phyloP scores from a whole-genome alignment of 2,797 vertebrate genomes.

The Ataeniobius toweri region DNA sequence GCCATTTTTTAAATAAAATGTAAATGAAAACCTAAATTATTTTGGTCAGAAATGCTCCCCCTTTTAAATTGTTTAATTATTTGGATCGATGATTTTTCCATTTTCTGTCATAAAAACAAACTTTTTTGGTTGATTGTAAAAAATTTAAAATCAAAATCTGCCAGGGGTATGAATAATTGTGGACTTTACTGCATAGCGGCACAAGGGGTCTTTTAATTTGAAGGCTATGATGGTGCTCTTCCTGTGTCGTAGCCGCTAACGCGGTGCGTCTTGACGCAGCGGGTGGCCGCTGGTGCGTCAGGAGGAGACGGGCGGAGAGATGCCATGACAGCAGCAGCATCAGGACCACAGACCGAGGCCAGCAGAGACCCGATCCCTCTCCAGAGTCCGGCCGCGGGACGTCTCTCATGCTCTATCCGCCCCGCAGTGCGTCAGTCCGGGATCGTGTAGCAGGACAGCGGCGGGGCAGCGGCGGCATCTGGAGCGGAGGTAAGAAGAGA shows the following conservation, averaged over 20 bases:
- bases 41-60: too few species aligned
- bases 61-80: too few species aligned
- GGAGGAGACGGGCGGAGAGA: conserved; percentile 51
- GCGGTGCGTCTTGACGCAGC: conserved; percentile 53
- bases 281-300: conserved; percentile 63
- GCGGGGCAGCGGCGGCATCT: conserved; percentile 44
- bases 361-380: background rate
- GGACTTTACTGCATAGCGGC: too few species aligned
- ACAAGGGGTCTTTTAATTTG: conserved; percentile 32
- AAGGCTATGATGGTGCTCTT: conserved; percentile 9
- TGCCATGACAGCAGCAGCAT: conserved; percentile 55
- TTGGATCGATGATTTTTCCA: too few species aligned
- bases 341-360: background rate
- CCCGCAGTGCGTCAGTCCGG: conserved; percentile 21
- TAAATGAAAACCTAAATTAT: too few species aligned
- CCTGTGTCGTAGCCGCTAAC: conserved; percentile 22
- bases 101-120: too few species aligned
- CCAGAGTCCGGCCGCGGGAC: conserved; percentile 7
- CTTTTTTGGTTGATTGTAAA: background rate
- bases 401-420: conserved; percentile 31
- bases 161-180: background rate
- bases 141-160: background rate
- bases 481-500: conserved; percentile 53
- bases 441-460: background rate
- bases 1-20: too few species aligned